Evolutionary conservation across 2,797 vertebrate genomes (phyloP), one percentile per base, ranked within the genome.

Genomic region (Nyctalus aviator): DNA sequence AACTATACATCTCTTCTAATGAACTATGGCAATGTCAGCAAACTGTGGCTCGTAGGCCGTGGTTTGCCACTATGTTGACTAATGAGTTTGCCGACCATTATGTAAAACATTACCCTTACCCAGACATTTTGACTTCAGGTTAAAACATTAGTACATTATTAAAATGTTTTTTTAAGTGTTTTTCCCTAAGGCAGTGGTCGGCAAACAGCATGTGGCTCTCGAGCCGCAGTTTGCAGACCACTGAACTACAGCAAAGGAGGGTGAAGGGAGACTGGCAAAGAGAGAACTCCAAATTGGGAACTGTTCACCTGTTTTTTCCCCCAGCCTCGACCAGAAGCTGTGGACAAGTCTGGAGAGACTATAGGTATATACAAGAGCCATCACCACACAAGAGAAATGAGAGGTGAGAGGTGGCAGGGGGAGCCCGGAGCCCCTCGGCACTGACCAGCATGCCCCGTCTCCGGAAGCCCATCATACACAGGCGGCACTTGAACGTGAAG

Each of bases 401-500:
- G 50, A 55, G 14, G 6, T 6, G 53, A 62, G 23, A 37, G 48
- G 10, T 4, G 46, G 37, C 20, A 4, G 23, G 48, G 15, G 17
- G 23, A 46, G 18, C 32, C 55, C 2, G 13, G 44, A 14, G 68
- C 8, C 9, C 0, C 0, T 0, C 0, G 37, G 41, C 84, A 93
- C 98, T 98, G 97, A 99, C 99, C 99, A 99, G 97, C 99, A 99
- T 99, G 88, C 99, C 99, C 84, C 99, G 98, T 13, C 99, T 98
- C 57, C 99, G 98, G 98, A 99, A 99, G 18, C 99, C 99, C 99
- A 99, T 99, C 99, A 99, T 99, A 66, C 99, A 99, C 55, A 99
- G 97, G 9, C 99, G 98, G 97, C 99, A 99, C 97, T 99, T 99
- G 98, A 99, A 99, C 96, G 99, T 99, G 97, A 99, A 99, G 98